Conservation (phyloP, 2,888 invertebrate species). For the Drosophila antonietae region DNA sequence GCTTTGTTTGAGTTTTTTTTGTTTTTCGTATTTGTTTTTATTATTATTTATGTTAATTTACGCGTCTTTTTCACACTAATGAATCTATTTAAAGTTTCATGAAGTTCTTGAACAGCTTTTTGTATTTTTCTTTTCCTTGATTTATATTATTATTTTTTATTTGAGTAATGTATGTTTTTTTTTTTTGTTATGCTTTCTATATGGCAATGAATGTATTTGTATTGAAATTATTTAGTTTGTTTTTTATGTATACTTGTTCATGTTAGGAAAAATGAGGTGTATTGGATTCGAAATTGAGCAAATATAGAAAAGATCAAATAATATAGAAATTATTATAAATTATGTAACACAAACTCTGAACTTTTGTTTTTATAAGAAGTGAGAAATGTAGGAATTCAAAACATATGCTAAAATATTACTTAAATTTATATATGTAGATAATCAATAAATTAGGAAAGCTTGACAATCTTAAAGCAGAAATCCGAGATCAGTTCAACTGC, state of each 20-base stretch:
- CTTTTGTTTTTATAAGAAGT: no score
- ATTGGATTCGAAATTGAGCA: background rate
- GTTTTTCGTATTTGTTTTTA: slow-evolving; percentile 16
- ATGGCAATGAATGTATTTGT: slow-evolving; percentile 44
- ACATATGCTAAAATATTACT: no score
- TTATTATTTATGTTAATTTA: slow-evolving; percentile 47
- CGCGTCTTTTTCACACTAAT: slow-evolving; percentile 56
- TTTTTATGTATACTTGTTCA: background rate
- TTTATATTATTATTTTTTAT: slow-evolving; percentile 7
- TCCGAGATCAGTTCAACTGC: no score
- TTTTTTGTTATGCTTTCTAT: slow-evolving; percentile 33
- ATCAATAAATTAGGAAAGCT: no score
- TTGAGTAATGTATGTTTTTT: slow-evolving; percentile 8
- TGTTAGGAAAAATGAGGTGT: background rate
- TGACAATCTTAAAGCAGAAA: no score
- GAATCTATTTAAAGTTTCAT: slow-evolving; percentile 69
- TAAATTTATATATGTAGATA: no score
- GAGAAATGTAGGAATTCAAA: no score
- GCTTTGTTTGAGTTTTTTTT: slow-evolving; percentile 38
- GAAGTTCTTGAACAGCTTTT: slow-evolving; percentile 56
- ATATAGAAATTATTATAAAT: no score
- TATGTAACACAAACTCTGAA: no score
- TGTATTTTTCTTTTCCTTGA: slow-evolving; percentile 6
- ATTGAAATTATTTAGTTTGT: background rate
- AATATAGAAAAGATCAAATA: no score